These are phyloP conservation scores for Machaerirhynchus nigripectus DNA, from an alignment of 2,113 vertebrate genomes.

Conservation along the genomic window DNA sequence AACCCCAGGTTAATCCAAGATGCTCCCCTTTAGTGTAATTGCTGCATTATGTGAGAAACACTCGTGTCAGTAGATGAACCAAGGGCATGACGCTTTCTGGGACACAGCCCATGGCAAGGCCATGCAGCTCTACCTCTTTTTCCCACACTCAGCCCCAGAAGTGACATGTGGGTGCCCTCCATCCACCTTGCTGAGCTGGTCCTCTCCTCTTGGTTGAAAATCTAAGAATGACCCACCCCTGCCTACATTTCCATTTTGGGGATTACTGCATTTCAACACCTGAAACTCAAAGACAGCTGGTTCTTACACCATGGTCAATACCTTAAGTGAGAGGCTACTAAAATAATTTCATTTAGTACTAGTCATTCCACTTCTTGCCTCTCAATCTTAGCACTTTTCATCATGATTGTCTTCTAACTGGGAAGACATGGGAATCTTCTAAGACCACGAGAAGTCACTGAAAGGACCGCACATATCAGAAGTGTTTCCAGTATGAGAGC, in stretches of 20 bases:
- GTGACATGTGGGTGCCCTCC: rapidly evolving
- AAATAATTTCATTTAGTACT: neutral
- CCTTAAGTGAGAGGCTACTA: neutral
- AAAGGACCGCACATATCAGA: neutral
- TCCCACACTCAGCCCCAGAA: neutral
- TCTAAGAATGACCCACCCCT: neutral
- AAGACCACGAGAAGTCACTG: neutral
- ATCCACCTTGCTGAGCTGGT: neutral
- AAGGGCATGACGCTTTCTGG: neutral
- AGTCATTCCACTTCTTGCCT: neutral
- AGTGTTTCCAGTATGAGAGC: neutral
- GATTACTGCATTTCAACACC: neutral
- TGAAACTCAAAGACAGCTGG: neutral
- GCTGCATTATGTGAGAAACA: neutral
- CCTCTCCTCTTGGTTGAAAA: neutral
- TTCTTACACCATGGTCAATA: neutral
- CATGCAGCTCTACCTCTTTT: neutral
- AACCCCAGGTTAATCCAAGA: neutral
- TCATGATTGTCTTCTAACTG: neutral
- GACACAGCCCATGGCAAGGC: neutral
- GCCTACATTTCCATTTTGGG: neutral
- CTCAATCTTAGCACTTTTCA: neutral
- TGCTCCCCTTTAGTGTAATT: neutral
- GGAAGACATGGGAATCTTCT: neutral
- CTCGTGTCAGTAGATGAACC: rapidly evolving